Evolutionary conservation across 2,113 vertebrate species (phyloP), one percentile per base, ranked within the genome.

Genomic region (Colius striatus): DNA sequence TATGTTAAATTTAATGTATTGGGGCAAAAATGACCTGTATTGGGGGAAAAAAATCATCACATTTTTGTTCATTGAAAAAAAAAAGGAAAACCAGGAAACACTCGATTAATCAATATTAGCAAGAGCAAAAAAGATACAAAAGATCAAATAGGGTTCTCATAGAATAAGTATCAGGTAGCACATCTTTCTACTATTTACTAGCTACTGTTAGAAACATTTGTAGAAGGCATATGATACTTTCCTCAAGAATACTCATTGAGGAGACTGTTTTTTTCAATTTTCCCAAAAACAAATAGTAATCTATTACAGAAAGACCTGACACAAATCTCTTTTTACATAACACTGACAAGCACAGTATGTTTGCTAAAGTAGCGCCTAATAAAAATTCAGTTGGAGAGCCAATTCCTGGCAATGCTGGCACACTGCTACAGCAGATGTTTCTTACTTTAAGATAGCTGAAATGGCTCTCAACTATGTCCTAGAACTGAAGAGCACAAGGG

Each of bases 341-440:
- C 18, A 17, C 72, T 88, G 72, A 79, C 5, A 12, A 94, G 34
- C 14, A 84, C 65, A 90, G 36, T 27, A 47, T 80, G 75, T 55
- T 92, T 71, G 27, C 48, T 84, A 86, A 89, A 63, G 60, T 80
- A 84, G 20, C 48, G 36, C 6, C 48, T 90, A 78, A 90, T 55
- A 84, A 74, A 79, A 92, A 93, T 74, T 93, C 79, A 48, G 19
- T 51, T 63, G 74, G 32, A 67, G 18, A 87, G 51, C 54, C 70
- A 94, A 25, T 20, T 23, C 32, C 38, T 86, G 34, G 34, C 74
- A 89, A 60, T 0, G 0, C 13, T 92, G 81, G 79, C 83, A 93
- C 23, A 27, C 11, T 74, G 21, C 19, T 89, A 91, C 21, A 95
- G 53, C 68, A 94, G 92, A 92, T 92, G 92, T 90, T 93, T 73